A percentile compares a stretch with the other conserved stretches of the same genome.
phyloP scores from a whole-genome alignment of 2,113 vertebrate species.

The Anolis sagrei region DNA sequence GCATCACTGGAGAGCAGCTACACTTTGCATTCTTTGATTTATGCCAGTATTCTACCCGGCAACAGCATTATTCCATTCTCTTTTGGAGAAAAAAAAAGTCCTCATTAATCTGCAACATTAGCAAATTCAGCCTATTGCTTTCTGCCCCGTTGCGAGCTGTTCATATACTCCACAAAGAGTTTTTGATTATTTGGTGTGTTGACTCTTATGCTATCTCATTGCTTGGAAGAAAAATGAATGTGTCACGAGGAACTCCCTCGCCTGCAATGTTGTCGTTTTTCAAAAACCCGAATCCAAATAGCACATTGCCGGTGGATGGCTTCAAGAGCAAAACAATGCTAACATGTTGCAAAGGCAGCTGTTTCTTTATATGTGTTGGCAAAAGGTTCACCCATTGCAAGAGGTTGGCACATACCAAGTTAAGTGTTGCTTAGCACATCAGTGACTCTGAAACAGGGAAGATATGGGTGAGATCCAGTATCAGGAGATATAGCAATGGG shows the following conservation, averaged over 20 bases:
- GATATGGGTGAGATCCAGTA: too few relatives aligned
- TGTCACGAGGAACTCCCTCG: not conserved
- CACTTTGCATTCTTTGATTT: not conserved
- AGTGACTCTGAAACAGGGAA: not conserved
- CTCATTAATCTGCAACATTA: slow-evolving; percentile 18
- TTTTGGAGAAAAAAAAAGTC: not conserved
- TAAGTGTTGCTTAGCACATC: not conserved
- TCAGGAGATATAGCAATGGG: too few relatives aligned
- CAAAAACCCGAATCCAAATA: not conserved
- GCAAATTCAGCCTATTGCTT: not conserved
- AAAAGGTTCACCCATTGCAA: not conserved
- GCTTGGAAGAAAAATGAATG: not conserved
- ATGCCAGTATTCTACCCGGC: not conserved
- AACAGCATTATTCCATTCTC: not conserved
- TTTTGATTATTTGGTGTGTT: not conserved
- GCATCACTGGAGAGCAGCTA: not conserved
- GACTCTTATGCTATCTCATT: not conserved
- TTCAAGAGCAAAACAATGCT: not conserved
- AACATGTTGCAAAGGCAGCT: not conserved
- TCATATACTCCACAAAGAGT: not conserved
- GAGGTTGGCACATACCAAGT: not conserved
- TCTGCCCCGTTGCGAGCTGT: not conserved
- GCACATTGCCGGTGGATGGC: not conserved
- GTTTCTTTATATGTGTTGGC: not conserved
- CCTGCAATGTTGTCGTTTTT: not conserved